Conservation (phyloP, 2,797 vertebrate species). For the Coccyzus lansbergi region DNA sequence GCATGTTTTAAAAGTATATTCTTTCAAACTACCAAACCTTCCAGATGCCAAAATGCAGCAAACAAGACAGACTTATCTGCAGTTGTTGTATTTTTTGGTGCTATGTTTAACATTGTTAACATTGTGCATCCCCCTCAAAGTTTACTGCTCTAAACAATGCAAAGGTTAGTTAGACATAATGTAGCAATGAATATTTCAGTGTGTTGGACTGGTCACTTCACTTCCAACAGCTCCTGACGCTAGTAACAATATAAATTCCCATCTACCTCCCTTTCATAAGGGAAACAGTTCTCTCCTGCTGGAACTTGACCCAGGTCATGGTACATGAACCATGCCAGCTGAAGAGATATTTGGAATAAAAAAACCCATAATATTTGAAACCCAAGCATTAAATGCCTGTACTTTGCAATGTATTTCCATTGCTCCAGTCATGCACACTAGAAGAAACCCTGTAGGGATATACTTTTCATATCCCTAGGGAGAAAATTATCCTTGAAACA, state of each 20-base stretch:
- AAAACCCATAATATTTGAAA: not conserved
- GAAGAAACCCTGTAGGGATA: not conserved
- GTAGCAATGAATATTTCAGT: not conserved
- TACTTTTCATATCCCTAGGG: not conserved
- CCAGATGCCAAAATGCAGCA: not conserved
- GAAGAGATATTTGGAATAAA: not conserved
- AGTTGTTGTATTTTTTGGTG: not conserved
- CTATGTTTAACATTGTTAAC: not conserved
- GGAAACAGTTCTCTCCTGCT: not conserved
- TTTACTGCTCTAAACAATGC: not conserved
- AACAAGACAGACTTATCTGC: not conserved
- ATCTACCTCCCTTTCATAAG: not conserved
- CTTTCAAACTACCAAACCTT: not conserved
- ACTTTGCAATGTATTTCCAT: not conserved
- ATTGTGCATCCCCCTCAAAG: not conserved
- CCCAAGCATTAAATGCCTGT: not conserved
- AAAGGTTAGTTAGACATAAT: not conserved
- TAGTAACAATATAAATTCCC: not conserved
- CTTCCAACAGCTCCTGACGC: not conserved
- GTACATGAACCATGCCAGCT: fast-evolving
- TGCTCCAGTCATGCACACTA: not conserved
- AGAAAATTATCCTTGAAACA: not conserved
- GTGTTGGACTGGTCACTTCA: not conserved
- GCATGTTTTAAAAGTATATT: not conserved
- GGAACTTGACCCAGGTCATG: not conserved